Base-by-base conservation (phyloP, 2,797 vertebrate genomes). In the Arremon aurantiirostris region DNA sequence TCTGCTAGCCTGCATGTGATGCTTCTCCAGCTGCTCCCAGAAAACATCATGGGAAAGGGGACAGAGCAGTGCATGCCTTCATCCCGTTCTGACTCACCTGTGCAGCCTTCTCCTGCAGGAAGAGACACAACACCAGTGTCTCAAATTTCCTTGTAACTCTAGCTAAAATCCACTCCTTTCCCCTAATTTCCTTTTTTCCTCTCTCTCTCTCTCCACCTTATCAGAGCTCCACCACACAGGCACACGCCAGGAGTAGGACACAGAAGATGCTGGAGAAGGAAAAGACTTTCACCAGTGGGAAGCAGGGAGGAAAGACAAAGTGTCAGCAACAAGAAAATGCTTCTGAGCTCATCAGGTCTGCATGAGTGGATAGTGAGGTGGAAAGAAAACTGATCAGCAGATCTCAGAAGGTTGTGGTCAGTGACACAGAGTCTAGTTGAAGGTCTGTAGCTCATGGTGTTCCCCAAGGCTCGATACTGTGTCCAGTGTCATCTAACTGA, bases 1-100 rank as follows among this genome's bases (percentile, higher is more conserved):
- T 72, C 21, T n/a, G 39, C 24, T 9, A 13, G 0, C 22, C 66
- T 28, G 49, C 22, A 9, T 1, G 0, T 0, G 3, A 14, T 24
- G 5, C 42, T 60, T n/a, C 57, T 65, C 20, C 64, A 14, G 46
- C 59, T 64, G 60, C 28, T 70, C 37, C 56, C 0, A 1, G 5
- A 46, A 66, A 30, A 66, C 3, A 2, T 34, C 71, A 19, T 0
- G 0, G 46, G 37, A 41, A 61, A 6, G 13, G 10, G 23, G 9
- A 42, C 4, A 8, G 57, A 56, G 56, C 32, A 26, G 20, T 12
- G 11, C 41, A 30, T 30, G 21, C 20, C n/a, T 65, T 14, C 50
- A 23, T 32, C 66, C 44, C 14, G 7, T 28, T 86, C 42, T 2
- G 0, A 20, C 53, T 46, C 70, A 57, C n/a, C 42, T 63, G 89